Evolutionary conservation across 2,888 invertebrate genomes (phyloP).

Genomic region (Drosophila ustulata): DNA sequence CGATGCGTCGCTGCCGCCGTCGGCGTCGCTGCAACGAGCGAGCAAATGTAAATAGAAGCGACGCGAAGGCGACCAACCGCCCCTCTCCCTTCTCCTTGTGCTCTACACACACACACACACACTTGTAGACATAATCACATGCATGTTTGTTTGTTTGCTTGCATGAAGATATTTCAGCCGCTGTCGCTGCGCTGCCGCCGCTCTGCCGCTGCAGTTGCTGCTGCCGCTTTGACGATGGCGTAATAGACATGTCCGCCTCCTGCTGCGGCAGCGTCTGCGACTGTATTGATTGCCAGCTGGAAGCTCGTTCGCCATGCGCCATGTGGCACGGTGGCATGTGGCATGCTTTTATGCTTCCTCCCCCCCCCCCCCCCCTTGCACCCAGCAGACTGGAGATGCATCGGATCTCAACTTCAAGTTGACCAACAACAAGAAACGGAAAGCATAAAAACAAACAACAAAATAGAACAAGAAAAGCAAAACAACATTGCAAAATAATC

Average conservation of each 20-base stretch:
- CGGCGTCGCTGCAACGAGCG: constrained; percentile 48
- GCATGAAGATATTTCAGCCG: constrained; percentile 60
- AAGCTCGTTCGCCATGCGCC: constrained; percentile 43
- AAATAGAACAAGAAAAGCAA: too few species aligned
- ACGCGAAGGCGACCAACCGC: constrained; percentile 39
- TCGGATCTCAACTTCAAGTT: constrained; percentile 34
- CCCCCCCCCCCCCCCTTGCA: background rate
- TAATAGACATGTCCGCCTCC: constrained; percentile 70
- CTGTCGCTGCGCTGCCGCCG: constrained; percentile 31
- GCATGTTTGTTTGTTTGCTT: constrained; percentile 42
- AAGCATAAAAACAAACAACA: too few species aligned
- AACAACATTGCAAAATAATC: background rate
- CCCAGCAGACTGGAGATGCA: background rate
- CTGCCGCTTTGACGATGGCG: constrained; percentile 64
- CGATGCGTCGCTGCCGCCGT: constrained; percentile 53
- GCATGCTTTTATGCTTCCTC: constrained; percentile 7
- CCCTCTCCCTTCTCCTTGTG: background rate
- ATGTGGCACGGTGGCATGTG: constrained; percentile 16
- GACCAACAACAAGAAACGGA: background rate
- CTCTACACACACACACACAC: constrained; percentile 7
- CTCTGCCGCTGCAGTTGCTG: constrained; percentile 20
- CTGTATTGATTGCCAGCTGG: constrained; percentile 59
- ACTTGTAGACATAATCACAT: constrained; percentile 6
- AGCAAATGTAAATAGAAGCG: constrained; percentile 71
- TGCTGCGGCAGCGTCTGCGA: constrained; percentile 54